Percentiles rank a stretch among this genome's conserved stretches.
Evolutionary conservation across 64 coral and sea anemone species (phyloP).

Genomic region (Cladopsammia gracilis): DNA sequence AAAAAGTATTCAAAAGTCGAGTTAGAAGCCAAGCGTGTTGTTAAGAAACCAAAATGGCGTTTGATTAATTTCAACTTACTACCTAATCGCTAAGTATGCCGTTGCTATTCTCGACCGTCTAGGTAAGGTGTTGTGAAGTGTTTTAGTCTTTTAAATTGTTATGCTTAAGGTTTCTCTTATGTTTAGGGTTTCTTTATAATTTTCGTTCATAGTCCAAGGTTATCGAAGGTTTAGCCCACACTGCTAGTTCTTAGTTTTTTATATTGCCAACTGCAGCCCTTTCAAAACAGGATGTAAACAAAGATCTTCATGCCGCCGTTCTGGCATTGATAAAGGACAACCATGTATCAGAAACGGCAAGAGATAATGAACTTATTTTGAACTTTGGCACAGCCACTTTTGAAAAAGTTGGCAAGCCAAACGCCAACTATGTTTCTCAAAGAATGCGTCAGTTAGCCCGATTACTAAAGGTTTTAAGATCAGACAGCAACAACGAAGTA

Average conservation of each 20-base stretch:
- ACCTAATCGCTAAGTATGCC: too few relatives aligned
- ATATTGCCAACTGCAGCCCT: not conserved
- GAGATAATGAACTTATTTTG: not conserved
- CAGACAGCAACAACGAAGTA: not conserved
- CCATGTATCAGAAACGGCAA: not conserved
- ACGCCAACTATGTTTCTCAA: conserved; percentile 3
- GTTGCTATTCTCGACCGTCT: too few relatives aligned
- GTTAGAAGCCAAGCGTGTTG: not conserved
- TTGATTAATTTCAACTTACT: too few relatives aligned
- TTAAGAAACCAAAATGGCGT: too few relatives aligned
- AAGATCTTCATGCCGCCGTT: not conserved
- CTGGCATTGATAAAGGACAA: not conserved
- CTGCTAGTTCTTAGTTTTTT: too few relatives aligned
- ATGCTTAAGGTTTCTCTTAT: too few relatives aligned
- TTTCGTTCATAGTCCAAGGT: too few relatives aligned
- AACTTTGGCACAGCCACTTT: not conserved
- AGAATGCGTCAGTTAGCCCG: conserved; percentile 16
- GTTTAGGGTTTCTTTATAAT: too few relatives aligned
- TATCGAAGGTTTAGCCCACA: too few relatives aligned
- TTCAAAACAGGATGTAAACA: not conserved
- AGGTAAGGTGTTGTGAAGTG: too few relatives aligned
- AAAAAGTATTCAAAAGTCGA: too few relatives aligned
- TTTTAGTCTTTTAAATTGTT: too few relatives aligned
- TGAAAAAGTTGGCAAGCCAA: conserved; percentile 5
- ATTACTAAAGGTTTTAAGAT: not conserved